Percentiles rank a stretch among this genome's conserved stretches.
phyloP scores from a whole-genome alignment of 2,888 invertebrate genomes.

The Carterocephalus palaemon region DNA sequence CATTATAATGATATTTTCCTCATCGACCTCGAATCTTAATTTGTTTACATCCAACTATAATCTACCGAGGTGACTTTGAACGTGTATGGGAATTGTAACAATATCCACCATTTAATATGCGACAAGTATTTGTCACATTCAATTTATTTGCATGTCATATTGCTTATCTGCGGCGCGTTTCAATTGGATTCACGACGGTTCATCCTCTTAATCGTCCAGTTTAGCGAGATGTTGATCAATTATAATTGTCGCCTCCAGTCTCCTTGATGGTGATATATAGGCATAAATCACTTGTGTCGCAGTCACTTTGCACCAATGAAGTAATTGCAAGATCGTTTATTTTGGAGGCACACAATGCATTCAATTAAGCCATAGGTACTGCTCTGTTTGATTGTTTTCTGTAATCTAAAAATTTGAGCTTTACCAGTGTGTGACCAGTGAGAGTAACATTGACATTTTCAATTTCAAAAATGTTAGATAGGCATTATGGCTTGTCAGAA shows the following conservation, averaged over 20 bases:
- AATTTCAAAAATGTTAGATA: too few relatives aligned
- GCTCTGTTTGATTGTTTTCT: too few relatives aligned
- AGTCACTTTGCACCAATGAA: neutral
- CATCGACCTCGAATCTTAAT: too few relatives aligned
- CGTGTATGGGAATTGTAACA: neutral
- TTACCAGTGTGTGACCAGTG: too few relatives aligned
- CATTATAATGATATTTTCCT: too few relatives aligned
- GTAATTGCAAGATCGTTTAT: too few relatives aligned
- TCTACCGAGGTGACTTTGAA: conserved; percentile 6
- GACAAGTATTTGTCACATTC: conserved; percentile 12
- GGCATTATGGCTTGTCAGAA: too few relatives aligned
- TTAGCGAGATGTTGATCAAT: conserved; percentile 45
- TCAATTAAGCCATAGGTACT: too few relatives aligned
- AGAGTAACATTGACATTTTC: too few relatives aligned
- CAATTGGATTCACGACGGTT: conserved; percentile 49
- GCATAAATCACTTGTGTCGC: too few relatives aligned
- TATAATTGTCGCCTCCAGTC: conserved; percentile 31
- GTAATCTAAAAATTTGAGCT: too few relatives aligned
- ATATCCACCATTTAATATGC: conserved; percentile 10
- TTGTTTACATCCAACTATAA: neutral
- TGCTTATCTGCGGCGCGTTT: conserved; percentile 40
- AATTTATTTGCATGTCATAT: conserved; percentile 21
- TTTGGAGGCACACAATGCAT: too few relatives aligned
- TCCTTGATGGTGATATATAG: conserved; percentile 20
- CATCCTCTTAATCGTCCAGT: conserved; percentile 42